Percentiles rank a stretch among this genome's conserved stretches.
Evolutionary conservation across 2,797 vertebrate genomes (phyloP).

Genomic region (Semaprochilodus insignis): DNA sequence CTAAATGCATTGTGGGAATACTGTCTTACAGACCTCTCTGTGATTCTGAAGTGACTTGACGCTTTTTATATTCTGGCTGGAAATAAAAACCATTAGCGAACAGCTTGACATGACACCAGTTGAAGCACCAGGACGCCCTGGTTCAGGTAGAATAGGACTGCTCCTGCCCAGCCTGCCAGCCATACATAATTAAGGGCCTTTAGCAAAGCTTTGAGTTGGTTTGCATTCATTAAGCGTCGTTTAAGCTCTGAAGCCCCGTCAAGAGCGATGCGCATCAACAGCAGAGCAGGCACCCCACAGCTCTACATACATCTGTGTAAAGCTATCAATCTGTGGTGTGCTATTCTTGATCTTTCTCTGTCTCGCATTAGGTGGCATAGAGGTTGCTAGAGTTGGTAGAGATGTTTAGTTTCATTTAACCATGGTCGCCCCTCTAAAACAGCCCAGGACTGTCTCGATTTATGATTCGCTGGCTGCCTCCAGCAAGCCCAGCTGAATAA

Average conservation of each 20-base stretch:
- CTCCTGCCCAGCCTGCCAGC: constrained; percentile 3
- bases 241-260: constrained; percentile 58
- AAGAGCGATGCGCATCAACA: constrained; percentile 28
- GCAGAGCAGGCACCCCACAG: background rate
- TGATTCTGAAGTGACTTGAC: background rate
- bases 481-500: constrained; percentile 82
- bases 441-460: constrained; percentile 79
- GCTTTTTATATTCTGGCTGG: background rate
- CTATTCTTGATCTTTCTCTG: constrained; percentile 11
- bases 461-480: constrained; percentile 80
- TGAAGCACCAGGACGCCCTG: constrained; percentile 5
- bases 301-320: background rate
- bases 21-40: background rate
- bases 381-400: constrained; percentile 66
- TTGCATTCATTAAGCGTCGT: constrained; percentile 51
- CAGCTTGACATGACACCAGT: background rate
- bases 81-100: background rate
- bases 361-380: constrained; percentile 30
- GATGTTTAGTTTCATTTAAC: constrained; percentile 77
- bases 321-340: background rate
- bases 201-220: constrained; percentile 46
- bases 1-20: background rate
- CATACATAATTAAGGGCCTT: constrained; percentile 58
- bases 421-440: constrained; percentile 79
- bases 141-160: constrained; percentile 35